A percentile compares a stretch with the other conserved stretches of the same genome.
phyloP scores from a whole-genome alignment of 2,113 vertebrate genomes.

The Embiotoca jacksoni region DNA sequence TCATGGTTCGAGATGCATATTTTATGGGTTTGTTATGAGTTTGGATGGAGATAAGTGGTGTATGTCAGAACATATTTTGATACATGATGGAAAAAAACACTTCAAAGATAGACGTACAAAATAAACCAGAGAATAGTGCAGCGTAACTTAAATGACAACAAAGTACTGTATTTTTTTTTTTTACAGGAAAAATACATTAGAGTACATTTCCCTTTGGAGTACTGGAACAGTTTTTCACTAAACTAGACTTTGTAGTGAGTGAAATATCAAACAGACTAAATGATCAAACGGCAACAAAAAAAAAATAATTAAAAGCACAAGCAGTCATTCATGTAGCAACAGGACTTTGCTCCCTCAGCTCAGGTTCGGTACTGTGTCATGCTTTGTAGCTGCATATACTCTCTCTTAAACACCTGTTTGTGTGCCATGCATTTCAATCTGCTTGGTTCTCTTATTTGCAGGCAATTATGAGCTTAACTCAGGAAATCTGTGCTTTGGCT shows the following conservation, averaged over 20 bases:
- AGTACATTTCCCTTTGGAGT: background rate
- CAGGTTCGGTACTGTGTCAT: constrained; percentile 18
- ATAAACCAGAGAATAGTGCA: background rate
- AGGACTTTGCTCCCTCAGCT: constrained; percentile 21
- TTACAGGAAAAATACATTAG: constrained; percentile 8
- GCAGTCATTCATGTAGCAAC: constrained; percentile 29
- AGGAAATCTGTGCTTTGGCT: constrained; percentile 57
- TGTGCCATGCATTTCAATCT: constrained; percentile 56
- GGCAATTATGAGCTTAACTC: constrained; percentile 63
- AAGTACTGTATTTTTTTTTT: constrained; percentile 13
- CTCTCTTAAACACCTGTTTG: constrained; percentile 47
- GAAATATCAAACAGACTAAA: constrained; percentile 56
- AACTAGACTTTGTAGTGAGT: constrained; percentile 25
- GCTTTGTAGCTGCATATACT: constrained; percentile 15
- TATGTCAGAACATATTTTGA: constrained; percentile 21
- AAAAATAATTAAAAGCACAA: constrained; percentile 6
- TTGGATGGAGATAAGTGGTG: constrained; percentile 1
- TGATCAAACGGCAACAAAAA: constrained; percentile 56
- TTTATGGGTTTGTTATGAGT: constrained; percentile 53
- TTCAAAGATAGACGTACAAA: constrained; percentile 16
- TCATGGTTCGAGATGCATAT: constrained; percentile 52
- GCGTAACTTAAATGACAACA: constrained; percentile 7
- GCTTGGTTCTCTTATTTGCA: constrained; percentile 26
- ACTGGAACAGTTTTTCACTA: background rate
- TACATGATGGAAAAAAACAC: background rate